phyloP scores from a whole-genome alignment of 2,113 vertebrate species.

The Etia nguti region DNA sequence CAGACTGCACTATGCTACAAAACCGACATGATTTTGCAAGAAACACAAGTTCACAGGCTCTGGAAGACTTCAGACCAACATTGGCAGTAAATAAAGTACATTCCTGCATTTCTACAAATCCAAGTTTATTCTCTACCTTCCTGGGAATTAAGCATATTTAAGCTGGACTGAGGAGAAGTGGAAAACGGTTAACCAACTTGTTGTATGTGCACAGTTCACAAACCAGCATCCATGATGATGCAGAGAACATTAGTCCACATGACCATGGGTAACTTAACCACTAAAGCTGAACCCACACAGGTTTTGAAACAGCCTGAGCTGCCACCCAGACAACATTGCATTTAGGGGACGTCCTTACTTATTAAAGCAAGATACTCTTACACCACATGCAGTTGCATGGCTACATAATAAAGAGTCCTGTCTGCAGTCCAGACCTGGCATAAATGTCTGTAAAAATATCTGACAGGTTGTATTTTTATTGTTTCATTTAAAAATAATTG shows the following conservation, averaged over 20 bases:
- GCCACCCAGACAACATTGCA: fast-evolving
- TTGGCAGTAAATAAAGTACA: background rate
- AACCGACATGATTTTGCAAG: background rate
- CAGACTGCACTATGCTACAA: background rate
- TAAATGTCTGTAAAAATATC: background rate
- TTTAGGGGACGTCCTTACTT: background rate
- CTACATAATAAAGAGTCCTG: background rate
- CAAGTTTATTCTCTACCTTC: background rate
- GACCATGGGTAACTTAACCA: background rate
- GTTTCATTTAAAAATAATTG: background rate
- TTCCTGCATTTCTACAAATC: background rate
- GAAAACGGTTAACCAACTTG: background rate
- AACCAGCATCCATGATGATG: background rate
- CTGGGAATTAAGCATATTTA: background rate
- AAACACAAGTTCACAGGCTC: background rate
- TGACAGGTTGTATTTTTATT: background rate
- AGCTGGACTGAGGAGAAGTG: background rate
- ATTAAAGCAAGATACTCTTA: background rate
- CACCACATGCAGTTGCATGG: background rate
- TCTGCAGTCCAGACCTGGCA: background rate
- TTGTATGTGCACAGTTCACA: background rate
- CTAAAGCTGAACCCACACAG: background rate
- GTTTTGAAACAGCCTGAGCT: background rate
- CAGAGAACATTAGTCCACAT: background rate
- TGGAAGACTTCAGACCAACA: background rate